These are phyloP conservation scores for Loxodonta africana DNA, from an alignment of 2,113 vertebrate genomes.

Conservation along the genomic window DNA sequence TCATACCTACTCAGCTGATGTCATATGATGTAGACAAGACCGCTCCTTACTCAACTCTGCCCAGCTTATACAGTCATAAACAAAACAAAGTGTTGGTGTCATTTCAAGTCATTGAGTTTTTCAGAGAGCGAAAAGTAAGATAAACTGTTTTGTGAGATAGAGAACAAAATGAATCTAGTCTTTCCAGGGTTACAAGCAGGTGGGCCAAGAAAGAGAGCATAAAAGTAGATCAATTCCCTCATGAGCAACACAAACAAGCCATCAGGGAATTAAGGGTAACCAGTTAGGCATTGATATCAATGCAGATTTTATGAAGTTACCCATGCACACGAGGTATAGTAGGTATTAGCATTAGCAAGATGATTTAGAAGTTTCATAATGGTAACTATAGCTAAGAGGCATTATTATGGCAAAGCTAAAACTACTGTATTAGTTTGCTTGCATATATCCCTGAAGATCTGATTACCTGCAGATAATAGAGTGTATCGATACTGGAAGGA, in stretches of 20 bases:
- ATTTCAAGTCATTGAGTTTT: neutral
- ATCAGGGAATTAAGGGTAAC: neutral
- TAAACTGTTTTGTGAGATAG: neutral
- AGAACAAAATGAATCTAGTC: neutral
- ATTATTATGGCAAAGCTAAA: conserved; percentile 43
- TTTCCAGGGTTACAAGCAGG: neutral
- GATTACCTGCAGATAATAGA: conserved; percentile 58
- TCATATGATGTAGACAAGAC: neutral
- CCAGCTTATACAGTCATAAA: neutral
- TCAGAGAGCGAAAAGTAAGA: neutral
- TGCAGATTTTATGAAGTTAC: neutral
- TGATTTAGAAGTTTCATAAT: conserved; percentile 76
- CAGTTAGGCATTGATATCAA: neutral
- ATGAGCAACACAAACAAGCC: neutral
- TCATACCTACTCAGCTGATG: neutral
- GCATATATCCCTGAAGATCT: conserved; percentile 73
- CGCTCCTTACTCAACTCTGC: neutral
- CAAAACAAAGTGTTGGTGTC: neutral
- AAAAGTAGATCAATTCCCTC: neutral
- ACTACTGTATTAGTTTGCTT: neutral
- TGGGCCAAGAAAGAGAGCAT: neutral
- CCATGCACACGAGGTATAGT: neutral
- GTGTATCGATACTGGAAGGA: neutral
- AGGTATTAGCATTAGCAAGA: conserved; percentile 56
- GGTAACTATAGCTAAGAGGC: conserved; percentile 70